phyloP scores from a whole-genome alignment of 2,888 invertebrate species.

The Sesamia inferens region DNA sequence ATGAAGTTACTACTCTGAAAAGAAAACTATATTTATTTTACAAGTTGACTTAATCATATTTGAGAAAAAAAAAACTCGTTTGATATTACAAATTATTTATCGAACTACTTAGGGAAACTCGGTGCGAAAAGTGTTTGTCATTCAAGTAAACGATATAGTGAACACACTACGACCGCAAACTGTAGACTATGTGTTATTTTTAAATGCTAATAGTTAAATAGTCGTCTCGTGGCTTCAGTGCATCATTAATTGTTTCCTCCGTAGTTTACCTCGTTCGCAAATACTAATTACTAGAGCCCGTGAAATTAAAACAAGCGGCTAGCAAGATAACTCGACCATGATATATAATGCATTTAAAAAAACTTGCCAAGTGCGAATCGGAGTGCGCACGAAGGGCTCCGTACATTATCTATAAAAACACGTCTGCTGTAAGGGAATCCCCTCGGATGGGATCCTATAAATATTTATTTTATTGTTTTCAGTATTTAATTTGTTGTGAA shows the following conservation, averaged over 20 bases:
- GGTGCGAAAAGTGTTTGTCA: slow-evolving; percentile 26
- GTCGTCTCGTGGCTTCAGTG: not conserved
- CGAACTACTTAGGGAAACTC: slow-evolving; percentile 8
- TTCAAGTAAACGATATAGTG: not conserved
- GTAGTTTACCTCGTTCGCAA: slow-evolving; percentile 2
- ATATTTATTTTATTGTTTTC: too few relatives aligned
- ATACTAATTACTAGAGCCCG: not conserved
- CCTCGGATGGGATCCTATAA: too few relatives aligned
- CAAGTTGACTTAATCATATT: slow-evolving; percentile 1
- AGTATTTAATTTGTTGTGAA: too few relatives aligned
- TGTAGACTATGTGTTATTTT: slow-evolving; percentile 2
- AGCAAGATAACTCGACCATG: slow-evolving; percentile 6
- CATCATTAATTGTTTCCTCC: not conserved
- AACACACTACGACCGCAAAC: not conserved
- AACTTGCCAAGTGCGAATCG: too few relatives aligned
- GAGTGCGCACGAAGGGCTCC: too few relatives aligned
- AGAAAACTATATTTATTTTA: not conserved
- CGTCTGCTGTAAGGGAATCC: too few relatives aligned
- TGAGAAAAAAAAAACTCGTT: slow-evolving; percentile 26
- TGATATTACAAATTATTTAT: slow-evolving; percentile 1
- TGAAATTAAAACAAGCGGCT: not conserved
- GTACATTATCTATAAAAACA: too few relatives aligned
- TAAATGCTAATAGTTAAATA: slow-evolving; percentile 9
- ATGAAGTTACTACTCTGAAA: not conserved
- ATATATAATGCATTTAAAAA: not conserved